Conservation (phyloP, 2,113 vertebrate genomes). For the Pipra filicauda region DNA sequence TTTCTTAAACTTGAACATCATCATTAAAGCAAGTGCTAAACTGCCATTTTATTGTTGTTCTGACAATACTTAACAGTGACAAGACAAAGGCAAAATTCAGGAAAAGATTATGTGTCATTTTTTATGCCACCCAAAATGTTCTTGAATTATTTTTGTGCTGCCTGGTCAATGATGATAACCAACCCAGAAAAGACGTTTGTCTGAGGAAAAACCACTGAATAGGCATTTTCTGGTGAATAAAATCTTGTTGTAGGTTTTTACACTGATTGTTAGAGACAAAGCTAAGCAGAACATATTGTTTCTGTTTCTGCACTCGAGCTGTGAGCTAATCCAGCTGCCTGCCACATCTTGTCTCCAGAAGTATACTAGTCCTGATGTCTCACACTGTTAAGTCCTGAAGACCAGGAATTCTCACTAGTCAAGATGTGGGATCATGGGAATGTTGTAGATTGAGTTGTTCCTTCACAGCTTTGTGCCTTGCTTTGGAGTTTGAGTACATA, state of each 20-base stretch:
- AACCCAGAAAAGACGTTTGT: not conserved
- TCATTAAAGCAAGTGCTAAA: not conserved
- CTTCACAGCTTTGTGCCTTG: not conserved
- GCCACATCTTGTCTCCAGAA: not conserved
- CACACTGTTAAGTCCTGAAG: not conserved
- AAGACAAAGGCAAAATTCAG: not conserved
- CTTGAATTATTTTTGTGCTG: not conserved
- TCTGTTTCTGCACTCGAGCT: not conserved
- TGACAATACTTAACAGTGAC: not conserved
- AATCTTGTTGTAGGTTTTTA: fast-evolving
- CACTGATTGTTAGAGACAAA: not conserved
- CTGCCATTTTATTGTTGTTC: not conserved
- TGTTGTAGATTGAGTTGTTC: not conserved
- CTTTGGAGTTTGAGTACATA: not conserved
- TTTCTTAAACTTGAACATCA: not conserved
- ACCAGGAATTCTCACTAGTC: not conserved
- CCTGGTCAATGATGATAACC: not conserved
- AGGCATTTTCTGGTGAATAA: not conserved
- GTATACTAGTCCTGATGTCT: not conserved
- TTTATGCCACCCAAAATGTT: not conserved
- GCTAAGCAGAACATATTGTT: fast-evolving
- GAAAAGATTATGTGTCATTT: not conserved
- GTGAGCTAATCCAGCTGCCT: not conserved
- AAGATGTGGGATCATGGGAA: not conserved
- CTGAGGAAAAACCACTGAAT: not conserved